Base-by-base conservation (phyloP, 2,888 invertebrate species). In the Ophion costatus region DNA sequence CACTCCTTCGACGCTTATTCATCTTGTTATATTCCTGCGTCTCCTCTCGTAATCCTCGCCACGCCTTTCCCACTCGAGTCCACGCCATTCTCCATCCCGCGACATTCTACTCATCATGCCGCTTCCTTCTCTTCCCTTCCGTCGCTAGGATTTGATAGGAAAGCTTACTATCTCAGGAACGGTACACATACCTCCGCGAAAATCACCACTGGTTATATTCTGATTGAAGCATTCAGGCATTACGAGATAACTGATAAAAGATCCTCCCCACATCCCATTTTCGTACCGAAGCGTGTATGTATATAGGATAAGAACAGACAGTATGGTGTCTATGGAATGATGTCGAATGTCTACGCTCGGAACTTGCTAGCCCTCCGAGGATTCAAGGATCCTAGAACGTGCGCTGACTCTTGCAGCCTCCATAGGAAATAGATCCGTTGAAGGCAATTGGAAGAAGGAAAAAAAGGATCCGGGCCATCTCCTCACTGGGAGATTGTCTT, bases 401-500 rank as follows among this genome's bases (percentile, higher is more conserved):
- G 77, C 82, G 84, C 80, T 76, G 70, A 9, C 61, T 67, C 61
- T 74, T 51, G 42, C 51, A 67, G 51, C 69, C 86, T 88, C 91
- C 91, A 92, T 93, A 93, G 93, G 93, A 93, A 93, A 93, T 93
- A 92, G 93, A 93, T 93, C 92, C 85, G 86, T 86, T 89, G 87
- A 88, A 69, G 80, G 84, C 75, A 85, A 85, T 87, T 85, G 84
- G 73, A 81, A 79, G 42, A 78, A 66, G 67, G 71, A 56, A 59
- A 66, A 83, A 86, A 88, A 88, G 88, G 87, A 87, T 80, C 77
- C 73, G 88, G 88, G 90, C 91, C 91, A 93, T 93, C 93, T 93
- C 93, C 93, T 93, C 92, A 89, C 79, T 91, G 92, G 93, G 92
- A 93, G 93, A 93, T 93, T 93, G 93, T 93, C 93, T 93, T 92